phyloP scores from a whole-genome alignment of 2,888 invertebrate genomes.

The Melipona beecheii region DNA sequence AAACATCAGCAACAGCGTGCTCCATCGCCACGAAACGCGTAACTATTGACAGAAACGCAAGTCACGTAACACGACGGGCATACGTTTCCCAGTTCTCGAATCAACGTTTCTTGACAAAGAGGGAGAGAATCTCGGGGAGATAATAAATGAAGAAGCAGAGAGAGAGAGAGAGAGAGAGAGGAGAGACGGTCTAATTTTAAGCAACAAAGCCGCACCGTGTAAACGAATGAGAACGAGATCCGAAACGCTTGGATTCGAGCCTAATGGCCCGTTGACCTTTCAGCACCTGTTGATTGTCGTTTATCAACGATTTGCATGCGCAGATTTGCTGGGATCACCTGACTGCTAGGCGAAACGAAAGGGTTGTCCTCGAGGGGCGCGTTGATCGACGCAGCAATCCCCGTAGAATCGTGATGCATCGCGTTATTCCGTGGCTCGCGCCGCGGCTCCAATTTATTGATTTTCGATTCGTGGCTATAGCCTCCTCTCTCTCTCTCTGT shows the following conservation, averaged over 20 bases:
- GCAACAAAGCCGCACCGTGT: constrained; percentile 2
- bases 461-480: constrained; percentile 53
- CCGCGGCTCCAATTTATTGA: constrained; percentile 52
- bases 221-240: constrained; percentile 43
- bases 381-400: constrained; percentile 49
- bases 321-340: constrained; percentile 65
- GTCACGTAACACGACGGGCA: background rate
- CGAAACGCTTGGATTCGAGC: constrained; percentile 63
- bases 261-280: constrained; percentile 72
- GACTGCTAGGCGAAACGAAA: constrained; percentile 49
- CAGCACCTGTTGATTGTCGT: constrained; percentile 73
- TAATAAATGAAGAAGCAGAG: background rate
- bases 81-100: constrained; percentile 13
- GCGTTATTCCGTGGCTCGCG: constrained; percentile 18
- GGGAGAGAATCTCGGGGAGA: background rate
- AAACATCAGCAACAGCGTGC: background rate
- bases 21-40: background rate
- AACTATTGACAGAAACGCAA: constrained; percentile 19
- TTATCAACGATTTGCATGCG: constrained; percentile 73
- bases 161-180: background rate
- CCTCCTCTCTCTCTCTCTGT: background rate
- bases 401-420: constrained; percentile 24
- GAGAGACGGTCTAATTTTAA: constrained; percentile 23
- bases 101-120: background rate
- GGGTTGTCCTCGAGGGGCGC: constrained; percentile 34